A percentile compares a stretch with the other conserved stretches of the same genome.
Conservation (phyloP, 2,797 vertebrate species). For the Octomys mimax region DNA sequence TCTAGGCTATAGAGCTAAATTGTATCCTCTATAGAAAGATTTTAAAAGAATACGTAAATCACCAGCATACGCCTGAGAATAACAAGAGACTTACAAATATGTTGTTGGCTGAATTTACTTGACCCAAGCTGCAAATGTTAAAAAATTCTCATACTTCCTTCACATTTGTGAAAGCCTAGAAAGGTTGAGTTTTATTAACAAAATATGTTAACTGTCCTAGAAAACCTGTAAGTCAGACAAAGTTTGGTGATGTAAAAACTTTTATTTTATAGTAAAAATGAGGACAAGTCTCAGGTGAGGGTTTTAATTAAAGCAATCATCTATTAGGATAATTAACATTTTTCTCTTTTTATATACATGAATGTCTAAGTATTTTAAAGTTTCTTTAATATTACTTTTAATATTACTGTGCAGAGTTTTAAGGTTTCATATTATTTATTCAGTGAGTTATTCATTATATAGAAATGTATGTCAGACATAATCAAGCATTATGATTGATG, state of each 20-base stretch:
- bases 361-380: not conserved
- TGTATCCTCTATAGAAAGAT: not conserved
- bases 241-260: not conserved
- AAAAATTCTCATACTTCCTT: not conserved
- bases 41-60: not conserved
- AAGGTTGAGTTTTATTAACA: not conserved
- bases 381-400: not conserved
- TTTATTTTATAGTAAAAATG: conserved; percentile 55
- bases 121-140: not conserved
- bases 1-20: not conserved
- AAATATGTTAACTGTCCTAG: conserved; percentile 35
- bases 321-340: not conserved
- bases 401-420: not conserved
- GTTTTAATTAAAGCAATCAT: conserved; percentile 63
- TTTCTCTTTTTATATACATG: not conserved
- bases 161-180: not conserved
- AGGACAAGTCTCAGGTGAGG: not conserved
- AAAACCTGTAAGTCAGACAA: conserved; percentile 6
- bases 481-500: not conserved
- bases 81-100: not conserved
- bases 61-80: not conserved
- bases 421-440: not conserved
- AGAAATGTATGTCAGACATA: not conserved
- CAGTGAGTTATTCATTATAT: not conserved
- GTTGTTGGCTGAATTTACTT: not conserved